These are phyloP conservation scores for Temnothorax curvispinosus DNA, from an alignment of 1,140 invertebrate species.

Conservation along the genomic window DNA sequence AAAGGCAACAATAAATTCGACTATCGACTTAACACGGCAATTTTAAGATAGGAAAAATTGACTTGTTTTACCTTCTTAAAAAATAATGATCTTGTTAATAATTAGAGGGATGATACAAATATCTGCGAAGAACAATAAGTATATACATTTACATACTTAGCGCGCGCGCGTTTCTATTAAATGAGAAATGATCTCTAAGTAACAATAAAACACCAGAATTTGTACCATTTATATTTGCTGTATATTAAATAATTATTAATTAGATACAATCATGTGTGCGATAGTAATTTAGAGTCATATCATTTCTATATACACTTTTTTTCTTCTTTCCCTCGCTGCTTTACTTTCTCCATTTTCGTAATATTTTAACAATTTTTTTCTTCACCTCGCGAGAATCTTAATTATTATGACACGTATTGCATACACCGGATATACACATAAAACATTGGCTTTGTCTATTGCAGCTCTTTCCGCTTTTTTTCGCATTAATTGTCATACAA, in stretches of 20 bases:
- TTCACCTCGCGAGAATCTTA: conserved; percentile 33
- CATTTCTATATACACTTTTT: conserved; percentile 78
- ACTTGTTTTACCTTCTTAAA: too few relatives aligned
- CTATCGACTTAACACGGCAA: too few relatives aligned
- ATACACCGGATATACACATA: conserved; percentile 55
- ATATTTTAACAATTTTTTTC: conserved; percentile 53
- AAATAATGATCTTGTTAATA: too few relatives aligned
- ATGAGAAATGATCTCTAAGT: too few relatives aligned
- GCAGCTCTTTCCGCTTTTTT: conserved; percentile 15
- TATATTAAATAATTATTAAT: conserved; percentile 83
- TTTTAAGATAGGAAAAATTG: too few relatives aligned
- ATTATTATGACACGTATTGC: conserved; percentile 57
- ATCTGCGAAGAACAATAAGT: too few relatives aligned
- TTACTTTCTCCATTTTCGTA: conserved; percentile 56
- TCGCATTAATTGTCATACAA: conserved; percentile 43
- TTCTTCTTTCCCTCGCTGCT: conserved; percentile 61
- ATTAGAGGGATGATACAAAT: too few relatives aligned
- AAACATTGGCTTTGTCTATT: conserved; percentile 35
- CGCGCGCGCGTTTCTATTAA: too few relatives aligned
- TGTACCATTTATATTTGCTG: conserved; percentile 77
- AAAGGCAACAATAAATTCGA: too few relatives aligned
- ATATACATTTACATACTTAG: too few relatives aligned
- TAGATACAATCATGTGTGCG: conserved; percentile 80
- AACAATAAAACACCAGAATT: too few relatives aligned
- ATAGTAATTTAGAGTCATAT: conserved; percentile 78